These are phyloP conservation scores for Acanthiza pusilla DNA, from an alignment of 2,797 vertebrate species.

Conservation along the genomic window DNA sequence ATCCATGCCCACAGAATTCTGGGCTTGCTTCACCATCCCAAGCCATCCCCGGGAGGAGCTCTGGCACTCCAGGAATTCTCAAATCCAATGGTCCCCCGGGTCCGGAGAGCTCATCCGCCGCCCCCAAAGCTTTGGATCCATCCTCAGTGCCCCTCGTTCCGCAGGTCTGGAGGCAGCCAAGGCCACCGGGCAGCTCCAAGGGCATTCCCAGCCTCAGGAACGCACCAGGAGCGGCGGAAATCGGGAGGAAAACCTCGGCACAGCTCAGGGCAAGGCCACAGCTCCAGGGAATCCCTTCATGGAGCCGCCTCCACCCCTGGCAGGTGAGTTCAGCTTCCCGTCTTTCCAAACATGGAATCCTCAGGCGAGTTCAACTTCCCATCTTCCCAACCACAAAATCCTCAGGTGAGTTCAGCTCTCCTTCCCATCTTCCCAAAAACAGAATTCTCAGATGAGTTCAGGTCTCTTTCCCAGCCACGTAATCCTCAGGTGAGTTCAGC, in stretches of 20 bases:
- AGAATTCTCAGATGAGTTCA: too few relatives aligned
- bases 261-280: not conserved
- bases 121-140: not conserved
- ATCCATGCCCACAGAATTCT: not conserved
- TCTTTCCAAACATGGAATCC: rapidly evolving
- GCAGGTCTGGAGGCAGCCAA: conserved; percentile 65
- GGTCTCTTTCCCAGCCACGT: too few relatives aligned
- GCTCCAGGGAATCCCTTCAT: not conserved
- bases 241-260: not conserved
- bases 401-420: too few relatives aligned
- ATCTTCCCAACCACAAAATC: too few relatives aligned
- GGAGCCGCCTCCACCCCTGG: not conserved
- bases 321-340: not conserved
- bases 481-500: too few relatives aligned
- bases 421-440: too few relatives aligned
- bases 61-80: not conserved
- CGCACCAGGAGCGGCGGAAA: not conserved
- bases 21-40: too few relatives aligned
- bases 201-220: not conserved
- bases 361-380: too few relatives aligned
- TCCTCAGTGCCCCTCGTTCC: conserved; percentile 44
- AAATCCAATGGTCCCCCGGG: rapidly evolving
- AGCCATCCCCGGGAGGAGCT: not conserved
- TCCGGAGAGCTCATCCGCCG: not conserved
- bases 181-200: not conserved